A percentile compares a stretch with the other conserved stretches of the same genome.
phyloP scores from a whole-genome alignment of 2,797 vertebrate genomes.

The Chelon auratus region DNA sequence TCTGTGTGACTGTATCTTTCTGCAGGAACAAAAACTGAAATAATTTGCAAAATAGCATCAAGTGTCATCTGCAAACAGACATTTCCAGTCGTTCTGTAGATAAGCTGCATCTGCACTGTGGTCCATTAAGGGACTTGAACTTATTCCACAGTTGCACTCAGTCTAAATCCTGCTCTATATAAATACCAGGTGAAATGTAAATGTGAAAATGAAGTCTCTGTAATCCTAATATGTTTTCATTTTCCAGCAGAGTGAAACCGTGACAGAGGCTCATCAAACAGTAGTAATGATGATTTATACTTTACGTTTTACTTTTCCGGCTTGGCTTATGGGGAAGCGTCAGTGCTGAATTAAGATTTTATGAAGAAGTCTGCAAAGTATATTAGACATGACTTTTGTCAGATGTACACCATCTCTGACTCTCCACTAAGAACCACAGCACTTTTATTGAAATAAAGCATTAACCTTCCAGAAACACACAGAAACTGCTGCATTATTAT shows the following conservation, averaged over 20 bases:
- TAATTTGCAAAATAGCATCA: background rate
- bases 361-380: too few relatives aligned
- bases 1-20: too few relatives aligned
- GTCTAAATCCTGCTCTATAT: background rate
- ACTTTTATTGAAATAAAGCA: background rate
- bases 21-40: background rate
- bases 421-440: background rate
- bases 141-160: background rate
- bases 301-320: background rate
- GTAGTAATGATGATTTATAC: background rate
- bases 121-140: background rate
- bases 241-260: conserved; percentile 39
- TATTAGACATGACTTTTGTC: too few relatives aligned
- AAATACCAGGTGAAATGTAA: conserved; percentile 10
- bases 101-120: too few relatives aligned
- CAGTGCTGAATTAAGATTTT: too few relatives aligned
- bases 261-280: conserved; percentile 6
- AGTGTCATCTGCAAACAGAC: conserved; percentile 33
- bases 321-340: background rate
- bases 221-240: conserved; percentile 13
- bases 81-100: background rate
- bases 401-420: too few relatives aligned
- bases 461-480: background rate
- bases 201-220: conserved; percentile 10
- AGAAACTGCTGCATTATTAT: background rate